phyloP scores from a whole-genome alignment of 2,888 invertebrate species.

The Drosophila affinis region DNA sequence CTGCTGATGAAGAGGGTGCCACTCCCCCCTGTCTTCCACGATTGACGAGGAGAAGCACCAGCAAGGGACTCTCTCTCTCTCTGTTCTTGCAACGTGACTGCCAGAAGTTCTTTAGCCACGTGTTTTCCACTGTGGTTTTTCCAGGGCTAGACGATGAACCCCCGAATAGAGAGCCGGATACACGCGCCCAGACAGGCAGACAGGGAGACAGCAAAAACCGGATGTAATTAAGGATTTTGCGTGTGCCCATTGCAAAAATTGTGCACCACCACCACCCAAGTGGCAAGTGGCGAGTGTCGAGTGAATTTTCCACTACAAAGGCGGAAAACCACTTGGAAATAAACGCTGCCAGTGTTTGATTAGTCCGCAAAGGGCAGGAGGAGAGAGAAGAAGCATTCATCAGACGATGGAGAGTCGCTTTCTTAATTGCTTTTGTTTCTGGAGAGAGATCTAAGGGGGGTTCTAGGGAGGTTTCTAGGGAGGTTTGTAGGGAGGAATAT shows the following conservation, averaged over 20 bases:
- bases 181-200: conserved; percentile 61
- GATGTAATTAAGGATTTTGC: conserved; percentile 77
- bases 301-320: conserved; percentile 54
- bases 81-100: conserved; percentile 60
- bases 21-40: neutral
- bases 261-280: neutral
- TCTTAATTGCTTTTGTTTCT: conserved; percentile 47
- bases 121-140: conserved; percentile 67
- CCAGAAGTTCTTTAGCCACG: conserved; percentile 62
- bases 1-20: conserved; percentile 43
- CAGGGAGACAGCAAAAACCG: conserved; percentile 60
- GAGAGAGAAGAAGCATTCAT: conserved; percentile 16
- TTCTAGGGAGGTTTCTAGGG: too few relatives aligned
- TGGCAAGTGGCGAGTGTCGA: conserved; percentile 22
- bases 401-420: neutral
- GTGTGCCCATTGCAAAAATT: conserved; percentile 55
- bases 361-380: neutral
- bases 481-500: neutral
- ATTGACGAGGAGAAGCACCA: conserved; percentile 33
- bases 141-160: conserved; percentile 17
- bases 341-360: conserved; percentile 52
- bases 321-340: conserved; percentile 45
- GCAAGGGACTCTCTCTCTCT: neutral
- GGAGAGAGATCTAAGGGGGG: conserved; percentile 7
- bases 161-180: conserved; percentile 52